Conservation (phyloP, 2,888 invertebrate genomes). For the Cotesia congregata region DNA sequence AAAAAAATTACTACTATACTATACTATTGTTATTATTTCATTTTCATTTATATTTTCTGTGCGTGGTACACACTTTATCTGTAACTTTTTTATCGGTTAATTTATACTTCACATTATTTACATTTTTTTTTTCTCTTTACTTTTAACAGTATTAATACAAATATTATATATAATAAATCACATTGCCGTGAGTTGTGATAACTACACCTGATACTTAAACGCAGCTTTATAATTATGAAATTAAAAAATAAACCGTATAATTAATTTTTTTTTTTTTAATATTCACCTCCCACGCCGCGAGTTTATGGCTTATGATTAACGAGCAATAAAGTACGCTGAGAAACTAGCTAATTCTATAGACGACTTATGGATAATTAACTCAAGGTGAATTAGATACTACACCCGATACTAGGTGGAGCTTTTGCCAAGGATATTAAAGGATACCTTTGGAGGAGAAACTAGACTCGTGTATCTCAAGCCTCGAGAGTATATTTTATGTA, state of each 20-base stretch:
- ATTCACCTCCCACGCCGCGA: neutral
- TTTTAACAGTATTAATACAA: neutral
- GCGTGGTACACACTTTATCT: neutral
- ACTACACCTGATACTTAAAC: neutral
- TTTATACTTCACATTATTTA: neutral
- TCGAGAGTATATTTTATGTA: neutral
- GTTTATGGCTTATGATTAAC: neutral
- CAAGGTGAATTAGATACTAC: neutral
- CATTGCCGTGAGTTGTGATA: neutral
- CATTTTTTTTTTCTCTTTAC: neutral
- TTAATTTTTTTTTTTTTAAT: neutral
- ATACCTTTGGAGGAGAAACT: constrained; percentile 15
- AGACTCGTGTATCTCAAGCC: constrained; percentile 20
- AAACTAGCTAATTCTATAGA: neutral
- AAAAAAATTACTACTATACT: neutral
- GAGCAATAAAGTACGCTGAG: neutral
- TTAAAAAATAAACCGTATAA: neutral
- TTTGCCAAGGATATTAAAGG: neutral
- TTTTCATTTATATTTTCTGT: neutral
- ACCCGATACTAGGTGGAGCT: neutral
- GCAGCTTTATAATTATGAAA: neutral
- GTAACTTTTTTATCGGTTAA: neutral
- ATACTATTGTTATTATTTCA: neutral
- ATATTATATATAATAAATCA: too few species aligned
- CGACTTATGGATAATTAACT: neutral